Conservation (phyloP, 2,797 vertebrate species). For the Tadarida brasiliensis region DNA sequence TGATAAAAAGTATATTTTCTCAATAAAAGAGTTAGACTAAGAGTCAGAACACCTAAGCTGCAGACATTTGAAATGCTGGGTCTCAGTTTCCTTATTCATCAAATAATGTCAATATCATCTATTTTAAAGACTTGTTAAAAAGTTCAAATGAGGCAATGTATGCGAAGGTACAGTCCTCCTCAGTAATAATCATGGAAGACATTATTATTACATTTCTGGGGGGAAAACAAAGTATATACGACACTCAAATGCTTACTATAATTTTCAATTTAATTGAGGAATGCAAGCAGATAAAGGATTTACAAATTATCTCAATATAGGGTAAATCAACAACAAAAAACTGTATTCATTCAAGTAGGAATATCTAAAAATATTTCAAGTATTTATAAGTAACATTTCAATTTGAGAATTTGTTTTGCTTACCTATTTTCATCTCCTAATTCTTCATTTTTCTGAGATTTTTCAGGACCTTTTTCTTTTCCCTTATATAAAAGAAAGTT, state of each 20-base stretch:
- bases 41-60: background rate
- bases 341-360: background rate
- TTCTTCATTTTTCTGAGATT: conserved; percentile 94
- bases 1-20: background rate
- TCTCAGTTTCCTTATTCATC: conserved; percentile 33
- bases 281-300: background rate
- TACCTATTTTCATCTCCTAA: conserved; percentile 95
- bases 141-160: conserved; percentile 32
- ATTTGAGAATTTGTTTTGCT: conserved; percentile 67
- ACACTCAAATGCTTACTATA: conserved; percentile 1
- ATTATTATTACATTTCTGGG: conserved; percentile 6
- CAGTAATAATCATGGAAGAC: background rate
- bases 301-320: conserved; percentile 15
- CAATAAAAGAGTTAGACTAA: conserved; percentile 10
- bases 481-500: conserved; percentile 89
- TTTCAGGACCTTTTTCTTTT: conserved; percentile 93
- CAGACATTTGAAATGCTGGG: background rate
- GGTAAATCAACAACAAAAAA: background rate
- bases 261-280: conserved; percentile 58
- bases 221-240: background rate
- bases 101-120: background rate
- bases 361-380: background rate
- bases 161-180: background rate
- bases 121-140: conserved; percentile 22
- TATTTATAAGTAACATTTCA: conserved; percentile 24